phyloP scores from a whole-genome alignment of 2,113 vertebrate genomes.

The Mesitornis unicolor region DNA sequence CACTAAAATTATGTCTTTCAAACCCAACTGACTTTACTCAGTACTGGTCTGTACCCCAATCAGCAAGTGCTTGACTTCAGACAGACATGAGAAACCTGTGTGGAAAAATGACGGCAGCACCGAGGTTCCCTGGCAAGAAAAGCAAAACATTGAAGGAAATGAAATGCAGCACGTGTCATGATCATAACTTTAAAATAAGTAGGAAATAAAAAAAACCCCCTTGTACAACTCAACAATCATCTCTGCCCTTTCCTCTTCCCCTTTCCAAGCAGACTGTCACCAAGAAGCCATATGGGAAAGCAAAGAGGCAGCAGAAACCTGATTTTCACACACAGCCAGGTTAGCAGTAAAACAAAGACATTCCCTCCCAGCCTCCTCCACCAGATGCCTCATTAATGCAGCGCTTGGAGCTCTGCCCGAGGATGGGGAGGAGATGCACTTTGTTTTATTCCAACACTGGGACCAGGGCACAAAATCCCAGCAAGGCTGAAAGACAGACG shows the following conservation, averaged over 20 bases:
- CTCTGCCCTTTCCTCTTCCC: neutral
- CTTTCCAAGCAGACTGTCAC: neutral
- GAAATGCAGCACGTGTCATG: neutral
- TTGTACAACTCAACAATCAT: neutral
- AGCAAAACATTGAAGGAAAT: neutral
- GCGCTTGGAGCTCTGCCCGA: conserved; percentile 11
- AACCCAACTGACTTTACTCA: neutral
- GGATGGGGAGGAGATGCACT: neutral
- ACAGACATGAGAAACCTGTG: neutral
- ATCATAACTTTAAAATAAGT: neutral
- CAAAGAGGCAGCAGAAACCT: conserved; percentile 9
- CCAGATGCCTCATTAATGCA: neutral
- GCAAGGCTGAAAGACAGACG: neutral
- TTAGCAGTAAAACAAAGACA: conserved; percentile 24
- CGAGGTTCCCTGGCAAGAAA: neutral
- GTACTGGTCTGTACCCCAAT: neutral
- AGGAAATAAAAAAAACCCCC: neutral
- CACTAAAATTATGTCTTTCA: neutral
- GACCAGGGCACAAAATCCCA: neutral
- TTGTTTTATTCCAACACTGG: neutral
- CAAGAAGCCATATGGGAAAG: neutral
- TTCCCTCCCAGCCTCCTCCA: neutral
- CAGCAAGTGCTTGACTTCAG: neutral
- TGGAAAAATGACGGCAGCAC: neutral
- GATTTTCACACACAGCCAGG: neutral